Base-by-base conservation (phyloP, 2,797 vertebrate genomes). In the Podargus strigoides region DNA sequence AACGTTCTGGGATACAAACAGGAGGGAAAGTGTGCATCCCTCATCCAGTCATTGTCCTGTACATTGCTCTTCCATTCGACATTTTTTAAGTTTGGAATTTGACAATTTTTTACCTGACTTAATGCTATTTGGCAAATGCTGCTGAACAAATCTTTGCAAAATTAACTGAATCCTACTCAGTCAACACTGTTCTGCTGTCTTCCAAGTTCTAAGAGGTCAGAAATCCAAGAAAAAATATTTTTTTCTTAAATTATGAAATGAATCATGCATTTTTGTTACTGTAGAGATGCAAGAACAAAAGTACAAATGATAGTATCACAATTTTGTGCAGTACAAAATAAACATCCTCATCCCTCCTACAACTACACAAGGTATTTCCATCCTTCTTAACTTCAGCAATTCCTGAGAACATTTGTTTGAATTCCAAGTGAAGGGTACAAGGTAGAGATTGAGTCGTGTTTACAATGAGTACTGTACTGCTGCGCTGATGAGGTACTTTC, bases 61-160 rank as follows among this genome's bases (percentile, higher is more conserved):
- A 50, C 6, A 4, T 1, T 24, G 30, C 3, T 3, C 41, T 81
- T 62, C 60, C 46, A 46, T n/a, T 56, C 1, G 1, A 39, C 8
- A 10, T 26, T 70, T 58, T 72, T 46, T 10, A 1, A 22, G 76
- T 50, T 58, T 59, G 14, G 18, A 67, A 73, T 67, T 49, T 77
- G 39, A 47, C 60, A 4, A 44, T 80, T 69, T 75, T 50, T 64
- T 41, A 70, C 21, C 14, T 37, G 37, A 80, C 32, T 72, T n/a
- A 89, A 62, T 74, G 49, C 37, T 80, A 52, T 70, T 64, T 89
- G 58, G 58, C 37, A 87, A 89, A 67, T 24, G 27, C 62, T 81
- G 49, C 53, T 89, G 34, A 87, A 53, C 44, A 80, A 91, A 30
- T 44, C 82, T n/a, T 89, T 50, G 41, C 30, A 50, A 89, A 94